phyloP scores from a whole-genome alignment of 2,113 vertebrate genomes.

The Oenanthe melanoleuca region DNA sequence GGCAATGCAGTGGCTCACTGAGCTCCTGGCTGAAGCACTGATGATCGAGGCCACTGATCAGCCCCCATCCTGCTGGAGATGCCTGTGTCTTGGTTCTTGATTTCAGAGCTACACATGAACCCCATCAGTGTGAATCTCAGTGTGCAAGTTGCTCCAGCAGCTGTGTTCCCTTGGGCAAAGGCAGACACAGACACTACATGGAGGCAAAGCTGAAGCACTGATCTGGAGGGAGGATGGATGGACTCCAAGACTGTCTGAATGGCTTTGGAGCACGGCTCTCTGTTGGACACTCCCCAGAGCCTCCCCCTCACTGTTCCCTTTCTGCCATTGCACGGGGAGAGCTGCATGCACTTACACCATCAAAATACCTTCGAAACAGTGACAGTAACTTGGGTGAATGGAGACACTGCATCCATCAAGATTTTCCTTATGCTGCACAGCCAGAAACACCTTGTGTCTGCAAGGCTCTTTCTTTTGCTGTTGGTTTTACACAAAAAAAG shows the following conservation, averaged over 20 bases:
- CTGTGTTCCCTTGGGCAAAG: background rate
- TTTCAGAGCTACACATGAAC: background rate
- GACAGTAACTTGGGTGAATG: background rate
- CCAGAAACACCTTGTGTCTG: background rate
- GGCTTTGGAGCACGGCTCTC: background rate
- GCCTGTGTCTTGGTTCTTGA: background rate
- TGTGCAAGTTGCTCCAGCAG: background rate
- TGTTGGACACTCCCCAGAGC: background rate
- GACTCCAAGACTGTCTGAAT: background rate
- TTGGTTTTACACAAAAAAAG: background rate
- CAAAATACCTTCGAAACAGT: background rate
- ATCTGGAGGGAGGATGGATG: background rate
- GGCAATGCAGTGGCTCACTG: fast-evolving
- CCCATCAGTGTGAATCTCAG: background rate
- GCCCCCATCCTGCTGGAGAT: background rate
- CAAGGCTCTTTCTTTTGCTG: background rate
- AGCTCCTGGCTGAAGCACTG: background rate
- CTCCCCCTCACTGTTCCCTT: background rate
- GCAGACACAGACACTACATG: background rate
- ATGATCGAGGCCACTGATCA: background rate
- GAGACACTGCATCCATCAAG: background rate
- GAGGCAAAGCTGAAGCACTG: background rate
- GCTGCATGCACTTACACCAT: background rate
- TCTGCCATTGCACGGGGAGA: fast-evolving
- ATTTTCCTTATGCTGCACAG: background rate